Evolutionary conservation across 2,113 vertebrate species (phyloP).

Genomic region (Argyrosomus japonicus): DNA sequence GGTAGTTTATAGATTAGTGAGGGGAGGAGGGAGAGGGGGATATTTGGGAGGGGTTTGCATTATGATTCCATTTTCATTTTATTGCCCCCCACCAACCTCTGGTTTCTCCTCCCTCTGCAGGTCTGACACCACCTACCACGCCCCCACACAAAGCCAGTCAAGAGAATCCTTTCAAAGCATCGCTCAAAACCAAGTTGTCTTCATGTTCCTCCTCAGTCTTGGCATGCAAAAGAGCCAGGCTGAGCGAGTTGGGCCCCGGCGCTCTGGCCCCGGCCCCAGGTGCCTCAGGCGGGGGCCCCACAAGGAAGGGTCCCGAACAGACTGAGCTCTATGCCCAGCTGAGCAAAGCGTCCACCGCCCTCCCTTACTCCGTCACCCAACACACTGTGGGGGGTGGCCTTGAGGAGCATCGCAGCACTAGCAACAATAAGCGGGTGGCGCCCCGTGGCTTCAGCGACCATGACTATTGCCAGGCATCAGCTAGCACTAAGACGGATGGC

Average conservation of each 20-base stretch:
- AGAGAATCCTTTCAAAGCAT: constrained; percentile 98
- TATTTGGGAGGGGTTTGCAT: constrained; percentile 56
- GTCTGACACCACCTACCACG: constrained; percentile 99
- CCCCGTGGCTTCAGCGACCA: constrained; percentile 95
- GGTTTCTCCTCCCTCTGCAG: constrained; percentile 77
- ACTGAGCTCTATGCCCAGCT: constrained; percentile 96
- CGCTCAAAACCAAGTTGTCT: constrained; percentile 96
- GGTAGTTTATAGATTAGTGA: constrained; percentile 66
- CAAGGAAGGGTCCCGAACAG: constrained; percentile 91
- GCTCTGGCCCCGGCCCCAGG: constrained; percentile 81
- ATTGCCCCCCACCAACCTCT: constrained; percentile 54
- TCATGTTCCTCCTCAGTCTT: constrained; percentile 93
- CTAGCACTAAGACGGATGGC: constrained; percentile 88
- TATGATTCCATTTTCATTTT: constrained; percentile 72
- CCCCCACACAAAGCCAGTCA: constrained; percentile 99
- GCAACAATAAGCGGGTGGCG: constrained; percentile 87
- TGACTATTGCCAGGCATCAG: constrained; percentile 97
- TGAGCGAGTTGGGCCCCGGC: constrained; percentile 87
- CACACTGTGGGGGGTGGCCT: constrained; percentile 80
- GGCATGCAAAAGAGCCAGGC: constrained; percentile 91
- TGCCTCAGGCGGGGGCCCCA: constrained; percentile 83
- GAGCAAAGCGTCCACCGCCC: constrained; percentile 90
- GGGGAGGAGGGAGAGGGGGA: constrained; percentile 32
- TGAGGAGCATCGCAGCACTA: constrained; percentile 87
- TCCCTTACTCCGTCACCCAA: constrained; percentile 80